These are phyloP conservation scores for Nothocercus julius DNA, from an alignment of 2,113 vertebrate genomes.

Conservation along the genomic window DNA sequence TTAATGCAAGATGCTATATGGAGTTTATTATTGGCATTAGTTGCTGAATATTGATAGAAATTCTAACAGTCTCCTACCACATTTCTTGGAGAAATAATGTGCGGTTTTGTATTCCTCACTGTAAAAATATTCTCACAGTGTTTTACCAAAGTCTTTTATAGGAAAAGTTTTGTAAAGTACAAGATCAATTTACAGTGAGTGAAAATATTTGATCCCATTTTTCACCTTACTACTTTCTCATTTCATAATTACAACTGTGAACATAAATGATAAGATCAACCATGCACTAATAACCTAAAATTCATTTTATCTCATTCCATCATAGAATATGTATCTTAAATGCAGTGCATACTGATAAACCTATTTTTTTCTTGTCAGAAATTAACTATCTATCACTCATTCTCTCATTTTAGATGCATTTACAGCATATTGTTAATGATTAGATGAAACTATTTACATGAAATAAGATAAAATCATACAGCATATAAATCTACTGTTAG, in stretches of 20 bases:
- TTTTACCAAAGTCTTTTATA: background rate
- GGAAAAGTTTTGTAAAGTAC: background rate
- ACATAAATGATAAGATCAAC: background rate
- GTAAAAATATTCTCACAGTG: background rate
- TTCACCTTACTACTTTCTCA: background rate
- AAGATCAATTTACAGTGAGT: background rate
- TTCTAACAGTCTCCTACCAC: background rate
- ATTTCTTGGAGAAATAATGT: background rate
- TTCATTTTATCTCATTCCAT: constrained; percentile 29
- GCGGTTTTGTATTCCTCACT: background rate
- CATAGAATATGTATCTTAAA: background rate
- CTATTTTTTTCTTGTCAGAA: background rate
- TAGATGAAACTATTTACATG: background rate
- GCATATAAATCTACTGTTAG: background rate
- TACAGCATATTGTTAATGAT: background rate
- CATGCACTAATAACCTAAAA: background rate
- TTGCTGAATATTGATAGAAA: background rate
- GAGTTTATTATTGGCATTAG: background rate
- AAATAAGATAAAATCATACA: constrained; percentile 8
- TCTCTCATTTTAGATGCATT: background rate
- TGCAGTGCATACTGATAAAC: background rate
- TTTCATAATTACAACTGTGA: background rate
- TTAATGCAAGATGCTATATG: background rate
- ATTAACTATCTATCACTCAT: background rate
- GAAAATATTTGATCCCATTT: background rate